These are phyloP conservation scores for Apis cerana DNA, from an alignment of 1,140 invertebrate genomes.

Conservation along the genomic window DNA sequence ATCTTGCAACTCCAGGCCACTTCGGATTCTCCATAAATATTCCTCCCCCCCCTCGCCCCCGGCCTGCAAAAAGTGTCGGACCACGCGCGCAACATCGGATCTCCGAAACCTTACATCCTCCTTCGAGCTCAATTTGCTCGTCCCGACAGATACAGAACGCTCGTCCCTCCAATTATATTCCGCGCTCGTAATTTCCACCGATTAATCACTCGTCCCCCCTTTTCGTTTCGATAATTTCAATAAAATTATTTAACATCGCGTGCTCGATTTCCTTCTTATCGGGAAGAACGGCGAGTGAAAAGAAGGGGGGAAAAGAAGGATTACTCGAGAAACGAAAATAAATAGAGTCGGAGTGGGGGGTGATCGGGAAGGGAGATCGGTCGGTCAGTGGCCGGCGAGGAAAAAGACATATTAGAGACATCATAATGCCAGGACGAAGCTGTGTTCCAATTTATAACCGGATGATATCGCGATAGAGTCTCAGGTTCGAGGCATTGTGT, in stretches of 20 bases:
- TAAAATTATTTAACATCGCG: too few species aligned
- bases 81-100: background rate
- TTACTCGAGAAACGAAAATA: background rate
- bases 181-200: background rate
- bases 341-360: background rate
- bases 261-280: too few species aligned
- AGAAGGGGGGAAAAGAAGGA: too few species aligned
- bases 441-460: slow-evolving; percentile 82
- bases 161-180: background rate
- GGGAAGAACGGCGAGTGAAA: too few species aligned
- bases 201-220: background rate
- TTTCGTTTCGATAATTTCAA: too few species aligned
- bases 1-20: slow-evolving; percentile 48
- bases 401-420: slow-evolving; percentile 82
- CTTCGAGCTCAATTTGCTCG: background rate
- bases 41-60: too few species aligned
- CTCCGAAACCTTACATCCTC: background rate
- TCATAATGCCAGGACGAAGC: slow-evolving; percentile 80
- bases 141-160: background rate
- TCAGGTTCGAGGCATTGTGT: slow-evolving; percentile 80
- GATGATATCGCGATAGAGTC: slow-evolving; percentile 80
- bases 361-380: slow-evolving; percentile 55
- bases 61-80: slow-evolving; percentile 25
- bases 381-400: slow-evolving; percentile 63
- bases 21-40: slow-evolving; percentile 60